phyloP scores from a whole-genome alignment of 2,797 vertebrate species.

The Anolis apletophallus region DNA sequence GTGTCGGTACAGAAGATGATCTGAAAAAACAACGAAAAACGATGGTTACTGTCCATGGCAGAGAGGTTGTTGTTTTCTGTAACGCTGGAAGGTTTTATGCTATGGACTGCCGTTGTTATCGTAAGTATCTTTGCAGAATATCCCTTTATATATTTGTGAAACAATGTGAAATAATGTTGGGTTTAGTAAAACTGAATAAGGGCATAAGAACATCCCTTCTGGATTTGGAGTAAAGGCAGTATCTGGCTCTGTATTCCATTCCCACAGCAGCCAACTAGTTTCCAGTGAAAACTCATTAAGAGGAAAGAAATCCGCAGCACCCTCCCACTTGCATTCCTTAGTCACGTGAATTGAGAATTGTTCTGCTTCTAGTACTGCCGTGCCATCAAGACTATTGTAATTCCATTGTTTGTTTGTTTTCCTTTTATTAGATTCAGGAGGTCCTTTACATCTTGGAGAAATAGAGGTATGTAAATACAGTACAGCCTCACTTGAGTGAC shows the following conservation, averaged over 20 bases:
- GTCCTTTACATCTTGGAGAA: constrained; percentile 85
- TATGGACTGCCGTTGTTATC: constrained; percentile 92
- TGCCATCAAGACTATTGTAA: neutral
- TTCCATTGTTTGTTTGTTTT: constrained; percentile 40
- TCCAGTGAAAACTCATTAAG: neutral
- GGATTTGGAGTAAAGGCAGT: neutral
- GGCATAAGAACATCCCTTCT: neutral
- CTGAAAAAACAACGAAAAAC: constrained; percentile 81
- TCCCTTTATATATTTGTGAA: constrained; percentile 21
- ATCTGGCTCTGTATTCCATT: neutral
- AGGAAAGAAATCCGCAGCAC: neutral
- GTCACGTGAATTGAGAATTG: neutral
- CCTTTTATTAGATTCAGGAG: constrained; percentile 86
- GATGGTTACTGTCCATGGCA: constrained; percentile 81
- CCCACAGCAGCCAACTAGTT: neutral
- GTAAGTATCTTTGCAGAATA: constrained; percentile 79
- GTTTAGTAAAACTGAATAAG: constrained; percentile 21
- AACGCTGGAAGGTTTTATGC: constrained; percentile 86
- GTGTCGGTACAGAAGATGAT: constrained; percentile 86
- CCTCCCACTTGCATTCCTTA: neutral
- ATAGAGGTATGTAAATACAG: constrained; percentile 87
- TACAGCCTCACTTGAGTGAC: neutral
- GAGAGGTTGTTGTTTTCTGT: constrained; percentile 88
- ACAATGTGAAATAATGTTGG: constrained; percentile 25
- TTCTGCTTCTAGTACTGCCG: neutral